Conservation (phyloP, 2,113 vertebrate species). For the Indri indri region DNA sequence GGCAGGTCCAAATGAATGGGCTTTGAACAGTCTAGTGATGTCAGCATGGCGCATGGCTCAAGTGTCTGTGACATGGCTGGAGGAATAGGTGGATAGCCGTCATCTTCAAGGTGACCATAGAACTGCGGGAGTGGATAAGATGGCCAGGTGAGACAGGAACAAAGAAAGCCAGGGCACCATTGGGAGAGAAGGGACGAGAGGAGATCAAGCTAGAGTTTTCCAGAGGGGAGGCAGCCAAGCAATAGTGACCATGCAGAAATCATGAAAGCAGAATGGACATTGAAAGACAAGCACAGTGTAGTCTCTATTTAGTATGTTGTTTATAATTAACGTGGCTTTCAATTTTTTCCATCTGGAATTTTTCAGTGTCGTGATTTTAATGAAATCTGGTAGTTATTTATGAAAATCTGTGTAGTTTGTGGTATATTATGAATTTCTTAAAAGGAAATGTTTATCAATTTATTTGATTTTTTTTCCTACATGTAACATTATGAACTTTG, state of each 20-base stretch:
- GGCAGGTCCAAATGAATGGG: background rate
- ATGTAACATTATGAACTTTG: background rate
- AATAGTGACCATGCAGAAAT: background rate
- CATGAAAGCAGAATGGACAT: background rate
- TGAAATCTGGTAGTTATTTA: background rate
- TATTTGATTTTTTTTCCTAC: background rate
- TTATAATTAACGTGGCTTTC: conserved; percentile 1
- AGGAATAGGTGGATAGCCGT: background rate
- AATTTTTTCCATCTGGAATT: conserved; percentile 16
- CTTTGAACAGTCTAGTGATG: background rate
- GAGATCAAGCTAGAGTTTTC: background rate
- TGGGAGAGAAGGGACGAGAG: background rate
- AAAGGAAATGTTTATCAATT: conserved; percentile 38
- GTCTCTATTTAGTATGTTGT: background rate
- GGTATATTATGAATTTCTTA: background rate
- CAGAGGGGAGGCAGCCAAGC: background rate
- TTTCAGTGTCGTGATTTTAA: background rate
- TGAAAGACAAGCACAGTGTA: background rate
- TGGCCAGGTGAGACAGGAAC: background rate
- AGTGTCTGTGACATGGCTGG: background rate
- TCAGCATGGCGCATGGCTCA: background rate
- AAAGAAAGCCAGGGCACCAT: background rate
- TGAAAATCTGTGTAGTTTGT: background rate
- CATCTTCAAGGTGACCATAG: background rate
- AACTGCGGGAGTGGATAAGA: background rate